Evolutionary conservation across 1,140 invertebrate species (phyloP).

Genomic region (Drosophila orena): DNA sequence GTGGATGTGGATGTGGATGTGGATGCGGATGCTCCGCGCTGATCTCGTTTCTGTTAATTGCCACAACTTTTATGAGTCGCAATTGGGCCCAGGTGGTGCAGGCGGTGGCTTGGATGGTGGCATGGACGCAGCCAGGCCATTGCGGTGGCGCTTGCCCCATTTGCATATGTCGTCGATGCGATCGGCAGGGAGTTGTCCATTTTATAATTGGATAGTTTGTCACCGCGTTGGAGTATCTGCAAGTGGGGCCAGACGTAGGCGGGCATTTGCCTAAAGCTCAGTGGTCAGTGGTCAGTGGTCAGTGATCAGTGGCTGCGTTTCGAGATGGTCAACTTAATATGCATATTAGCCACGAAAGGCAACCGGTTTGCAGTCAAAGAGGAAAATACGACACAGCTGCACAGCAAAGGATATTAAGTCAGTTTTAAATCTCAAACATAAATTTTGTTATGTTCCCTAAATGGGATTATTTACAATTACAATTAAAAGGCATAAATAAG

Average conservation of each 20-base stretch:
- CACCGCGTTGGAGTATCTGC: conserved; percentile 15
- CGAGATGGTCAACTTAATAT: conserved; percentile 49
- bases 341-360: conserved; percentile 38
- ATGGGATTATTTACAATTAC: background rate
- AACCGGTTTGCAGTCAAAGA: conserved; percentile 13
- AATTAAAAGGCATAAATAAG: too few species aligned
- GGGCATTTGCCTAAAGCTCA: conserved; percentile 38
- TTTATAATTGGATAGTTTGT: conserved; percentile 79
- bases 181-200: conserved; percentile 47
- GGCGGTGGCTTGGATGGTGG: background rate
- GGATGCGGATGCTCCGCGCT: conserved; percentile 10
- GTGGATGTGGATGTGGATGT: background rate
- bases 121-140: background rate
- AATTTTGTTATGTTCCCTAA: background rate
- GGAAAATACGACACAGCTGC: conserved; percentile 2
- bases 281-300: conserved; percentile 48
- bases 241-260: conserved; percentile 18
- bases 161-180: conserved; percentile 45
- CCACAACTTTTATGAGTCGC: conserved; percentile 70
- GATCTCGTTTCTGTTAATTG: conserved; percentile 78
- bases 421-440: conserved; percentile 26
- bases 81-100: conserved; percentile 44
- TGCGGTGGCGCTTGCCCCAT: conserved; percentile 53
- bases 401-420: conserved; percentile 18
- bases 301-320: conserved; percentile 47